phyloP scores from a whole-genome alignment of 2,113 vertebrate species.

The Odontesthes bonariensis region DNA sequence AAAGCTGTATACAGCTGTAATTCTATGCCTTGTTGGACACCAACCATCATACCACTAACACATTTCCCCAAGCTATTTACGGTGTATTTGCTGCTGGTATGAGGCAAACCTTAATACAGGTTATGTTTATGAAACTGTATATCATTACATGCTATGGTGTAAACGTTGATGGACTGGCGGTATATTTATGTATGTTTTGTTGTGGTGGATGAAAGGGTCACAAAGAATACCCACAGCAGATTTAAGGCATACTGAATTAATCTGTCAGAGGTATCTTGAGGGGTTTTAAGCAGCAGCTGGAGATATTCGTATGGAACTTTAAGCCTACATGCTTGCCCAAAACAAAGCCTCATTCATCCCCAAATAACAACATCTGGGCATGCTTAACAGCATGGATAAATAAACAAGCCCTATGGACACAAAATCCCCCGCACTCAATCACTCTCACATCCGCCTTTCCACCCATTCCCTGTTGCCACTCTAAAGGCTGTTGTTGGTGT shows the following conservation, averaged over 20 bases:
- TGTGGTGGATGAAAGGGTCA: constrained; percentile 43
- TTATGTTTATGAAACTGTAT: constrained; percentile 28
- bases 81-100: constrained; percentile 16
- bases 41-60: constrained; percentile 24
- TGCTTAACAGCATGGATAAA: constrained; percentile 77
- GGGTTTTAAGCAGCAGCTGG: constrained; percentile 64
- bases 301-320: constrained; percentile 47
- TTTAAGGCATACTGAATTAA: constrained; percentile 38
- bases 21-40: constrained; percentile 62
- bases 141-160: constrained; percentile 19
- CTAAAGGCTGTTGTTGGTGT: constrained; percentile 63
- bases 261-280: constrained; percentile 51
- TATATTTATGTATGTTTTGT: constrained; percentile 27
- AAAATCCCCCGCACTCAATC: constrained; percentile 65
- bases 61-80: constrained; percentile 41
- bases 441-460: constrained; percentile 50
- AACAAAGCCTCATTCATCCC: constrained; percentile 73
- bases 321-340: constrained; percentile 70
- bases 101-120: constrained; percentile 16
- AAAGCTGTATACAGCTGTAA: constrained; percentile 51
- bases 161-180: constrained; percentile 22
- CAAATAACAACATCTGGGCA: constrained; percentile 80
- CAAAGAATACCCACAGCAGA: constrained; percentile 36
- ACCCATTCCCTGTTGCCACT: constrained; percentile 50
- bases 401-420: constrained; percentile 77